Evolutionary conservation across 2,797 vertebrate species (phyloP).

Genomic region (Rhynchotus rufescens): DNA sequence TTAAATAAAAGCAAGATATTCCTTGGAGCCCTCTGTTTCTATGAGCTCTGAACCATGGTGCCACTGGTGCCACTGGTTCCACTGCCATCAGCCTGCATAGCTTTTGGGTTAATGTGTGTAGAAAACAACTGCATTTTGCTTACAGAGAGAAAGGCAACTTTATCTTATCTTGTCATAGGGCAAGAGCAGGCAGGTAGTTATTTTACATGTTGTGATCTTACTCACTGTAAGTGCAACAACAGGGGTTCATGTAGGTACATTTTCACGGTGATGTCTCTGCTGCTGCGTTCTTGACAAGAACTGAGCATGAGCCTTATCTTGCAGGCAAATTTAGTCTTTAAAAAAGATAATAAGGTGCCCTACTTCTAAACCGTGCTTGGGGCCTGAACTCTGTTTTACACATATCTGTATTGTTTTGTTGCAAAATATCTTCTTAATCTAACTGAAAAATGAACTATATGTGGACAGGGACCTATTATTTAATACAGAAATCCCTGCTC

Average conservation of each 20-base stretch:
- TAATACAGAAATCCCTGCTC: background rate
- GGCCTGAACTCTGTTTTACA: background rate
- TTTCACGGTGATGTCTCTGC: background rate
- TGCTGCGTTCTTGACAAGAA: rapidly evolving
- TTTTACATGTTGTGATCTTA: background rate
- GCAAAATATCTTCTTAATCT: background rate
- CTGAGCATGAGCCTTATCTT: rapidly evolving
- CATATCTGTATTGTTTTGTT: constrained; percentile 15
- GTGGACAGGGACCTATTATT: background rate
- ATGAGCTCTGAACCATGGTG: background rate
- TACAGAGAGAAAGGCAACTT: background rate
- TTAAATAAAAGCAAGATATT: background rate
- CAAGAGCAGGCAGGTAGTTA: background rate
- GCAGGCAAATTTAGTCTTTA: constrained; percentile 7
- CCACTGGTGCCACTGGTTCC: background rate
- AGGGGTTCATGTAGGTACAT: background rate
- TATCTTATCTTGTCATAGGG: background rate
- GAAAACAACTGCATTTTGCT: background rate
- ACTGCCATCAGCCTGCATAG: background rate
- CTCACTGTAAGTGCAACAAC: background rate
- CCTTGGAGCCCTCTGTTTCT: background rate
- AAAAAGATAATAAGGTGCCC: background rate
- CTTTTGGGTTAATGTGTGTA: background rate
- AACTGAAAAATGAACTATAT: constrained; percentile 8
- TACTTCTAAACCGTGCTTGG: constrained; percentile 16